A percentile compares a stretch with the other conserved stretches of the same genome.
Conservation (phyloP, 2,888 invertebrate genomes). For the Euproctis similis region DNA sequence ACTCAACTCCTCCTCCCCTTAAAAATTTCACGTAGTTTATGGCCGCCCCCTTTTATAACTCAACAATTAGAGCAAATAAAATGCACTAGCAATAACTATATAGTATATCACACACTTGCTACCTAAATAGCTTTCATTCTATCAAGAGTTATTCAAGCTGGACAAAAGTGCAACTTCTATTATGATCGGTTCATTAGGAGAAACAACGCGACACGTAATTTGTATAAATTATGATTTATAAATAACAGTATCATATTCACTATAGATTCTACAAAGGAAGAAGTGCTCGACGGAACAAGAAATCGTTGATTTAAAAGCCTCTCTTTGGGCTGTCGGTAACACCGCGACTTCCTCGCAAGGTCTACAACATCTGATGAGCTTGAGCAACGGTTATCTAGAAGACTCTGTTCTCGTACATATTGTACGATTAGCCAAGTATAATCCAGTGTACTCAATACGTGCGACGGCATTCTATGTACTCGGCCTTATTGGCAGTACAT, state of each 20-base stretch:
- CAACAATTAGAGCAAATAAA: too few relatives aligned
- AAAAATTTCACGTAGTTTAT: too few relatives aligned
- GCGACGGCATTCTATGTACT: conserved; percentile 92
- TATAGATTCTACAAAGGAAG: conserved; percentile 63
- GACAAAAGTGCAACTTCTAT: too few relatives aligned
- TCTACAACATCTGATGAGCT: conserved; percentile 80
- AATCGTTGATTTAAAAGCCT: conserved; percentile 87
- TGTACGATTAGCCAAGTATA: conserved; percentile 83
- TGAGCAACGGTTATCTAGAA: conserved; percentile 52
- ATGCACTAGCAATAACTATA: too few relatives aligned
- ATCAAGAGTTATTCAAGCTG: too few relatives aligned
- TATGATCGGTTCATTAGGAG: too few relatives aligned
- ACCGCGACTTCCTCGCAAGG: conserved; percentile 86
- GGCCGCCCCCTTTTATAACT: too few relatives aligned
- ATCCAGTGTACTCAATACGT: conserved; percentile 89
- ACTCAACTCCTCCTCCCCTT: too few relatives aligned
- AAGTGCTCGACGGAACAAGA: conserved; percentile 80
- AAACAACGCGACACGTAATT: too few relatives aligned
- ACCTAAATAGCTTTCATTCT: too few relatives aligned
- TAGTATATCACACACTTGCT: too few relatives aligned
- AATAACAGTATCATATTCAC: conserved; percentile 1
- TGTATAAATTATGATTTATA: too few relatives aligned
- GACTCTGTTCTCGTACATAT: conserved; percentile 61
- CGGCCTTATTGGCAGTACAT: conserved; percentile 89
- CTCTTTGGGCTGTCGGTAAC: conserved; percentile 93